phyloP scores from a whole-genome alignment of 2,797 vertebrate genomes.

The Gallinago nigripennis region DNA sequence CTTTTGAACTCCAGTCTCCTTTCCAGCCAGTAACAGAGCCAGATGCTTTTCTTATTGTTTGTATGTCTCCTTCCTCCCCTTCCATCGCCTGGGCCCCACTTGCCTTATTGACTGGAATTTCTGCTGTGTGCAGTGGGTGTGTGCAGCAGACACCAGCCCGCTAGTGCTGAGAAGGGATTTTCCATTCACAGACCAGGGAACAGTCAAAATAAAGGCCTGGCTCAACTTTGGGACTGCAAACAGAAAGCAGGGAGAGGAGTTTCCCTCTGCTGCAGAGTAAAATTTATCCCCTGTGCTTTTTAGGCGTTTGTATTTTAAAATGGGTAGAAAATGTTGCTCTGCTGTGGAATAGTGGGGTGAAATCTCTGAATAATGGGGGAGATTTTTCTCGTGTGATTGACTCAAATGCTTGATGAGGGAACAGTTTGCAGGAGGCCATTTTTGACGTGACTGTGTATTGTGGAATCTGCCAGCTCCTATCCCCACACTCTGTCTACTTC shows the following conservation, averaged over 20 bases:
- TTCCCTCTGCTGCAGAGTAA: neutral
- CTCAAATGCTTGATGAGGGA: constrained; percentile 23
- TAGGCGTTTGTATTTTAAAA: neutral
- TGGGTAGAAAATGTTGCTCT: neutral
- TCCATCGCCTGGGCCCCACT: constrained; percentile 66
- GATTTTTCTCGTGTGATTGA: neutral
- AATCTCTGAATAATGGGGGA: neutral
- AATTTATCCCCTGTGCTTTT: neutral
- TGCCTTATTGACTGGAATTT: constrained; percentile 73
- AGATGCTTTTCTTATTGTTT: constrained; percentile 75
- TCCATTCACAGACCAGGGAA: constrained; percentile 67
- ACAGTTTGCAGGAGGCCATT: constrained; percentile 69
- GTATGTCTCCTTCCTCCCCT: constrained; percentile 71
- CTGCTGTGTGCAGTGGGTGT: constrained; percentile 74
- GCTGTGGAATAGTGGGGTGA: neutral
- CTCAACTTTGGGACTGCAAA: constrained; percentile 55
- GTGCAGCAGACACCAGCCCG: constrained; percentile 68
- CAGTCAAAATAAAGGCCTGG: constrained; percentile 67
- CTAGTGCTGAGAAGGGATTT: constrained; percentile 70
- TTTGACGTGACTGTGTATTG: constrained; percentile 61
- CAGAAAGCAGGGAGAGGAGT: constrained; percentile 32
- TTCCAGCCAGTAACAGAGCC: constrained; percentile 67
- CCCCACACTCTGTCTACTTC: constrained; percentile 44
- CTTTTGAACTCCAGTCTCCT: constrained; percentile 63
- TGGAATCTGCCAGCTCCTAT: constrained; percentile 63